phyloP scores from a whole-genome alignment of 2,797 vertebrate genomes.

The Acanthis flammea region DNA sequence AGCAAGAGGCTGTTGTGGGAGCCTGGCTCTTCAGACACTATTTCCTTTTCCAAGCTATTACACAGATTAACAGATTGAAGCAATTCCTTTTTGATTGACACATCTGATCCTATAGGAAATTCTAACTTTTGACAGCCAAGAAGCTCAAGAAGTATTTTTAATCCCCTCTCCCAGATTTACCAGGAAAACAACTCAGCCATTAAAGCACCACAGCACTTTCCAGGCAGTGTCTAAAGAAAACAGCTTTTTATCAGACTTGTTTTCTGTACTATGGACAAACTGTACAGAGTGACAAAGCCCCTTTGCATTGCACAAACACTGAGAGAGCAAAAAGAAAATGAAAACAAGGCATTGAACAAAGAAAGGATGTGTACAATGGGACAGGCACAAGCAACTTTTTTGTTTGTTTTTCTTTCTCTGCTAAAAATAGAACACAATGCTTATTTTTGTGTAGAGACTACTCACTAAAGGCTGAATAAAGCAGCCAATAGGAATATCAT shows the following conservation, averaged over 20 bases:
- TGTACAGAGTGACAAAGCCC: not conserved
- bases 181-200: not conserved
- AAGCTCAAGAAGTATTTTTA: not conserved
- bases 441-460: not conserved
- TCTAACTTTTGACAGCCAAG: not conserved
- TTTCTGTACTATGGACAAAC: not conserved
- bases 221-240: not conserved
- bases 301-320: not conserved
- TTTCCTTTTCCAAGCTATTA: not conserved
- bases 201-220: not conserved
- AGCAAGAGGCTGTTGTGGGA: not conserved
- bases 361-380: not conserved
- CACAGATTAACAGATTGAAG: not conserved
- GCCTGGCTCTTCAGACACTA: not conserved
- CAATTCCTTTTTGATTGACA: not conserved
- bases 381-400: not conserved
- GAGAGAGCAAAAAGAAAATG: not conserved
- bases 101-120: not conserved
- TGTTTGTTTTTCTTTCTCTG: not conserved
- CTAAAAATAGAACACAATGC: slow-evolving; percentile 5
- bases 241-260: not conserved
- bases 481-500: not conserved
- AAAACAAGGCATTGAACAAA: slow-evolving; percentile 29
- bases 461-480: not conserved
- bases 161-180: not conserved